Percentiles rank a stretch among this genome's conserved stretches.
Conservation (phyloP, 1,140 invertebrate species). For the Steinernema khuongi region DNA sequence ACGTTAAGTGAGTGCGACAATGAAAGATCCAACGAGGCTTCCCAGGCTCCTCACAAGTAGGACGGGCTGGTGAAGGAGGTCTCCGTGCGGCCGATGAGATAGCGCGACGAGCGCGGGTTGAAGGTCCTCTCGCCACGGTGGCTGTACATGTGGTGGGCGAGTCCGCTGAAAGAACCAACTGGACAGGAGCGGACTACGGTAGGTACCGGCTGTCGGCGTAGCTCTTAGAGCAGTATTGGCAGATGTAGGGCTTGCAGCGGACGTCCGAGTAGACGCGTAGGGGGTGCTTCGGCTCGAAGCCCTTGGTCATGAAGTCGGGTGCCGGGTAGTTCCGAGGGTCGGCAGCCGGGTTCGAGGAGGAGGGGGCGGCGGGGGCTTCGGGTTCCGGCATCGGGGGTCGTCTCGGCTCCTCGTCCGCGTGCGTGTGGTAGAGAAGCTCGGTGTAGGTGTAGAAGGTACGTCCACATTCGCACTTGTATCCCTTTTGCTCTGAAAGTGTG, state of each 20-base stretch:
- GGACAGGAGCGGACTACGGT: not conserved
- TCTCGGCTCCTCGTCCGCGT: constrained; percentile 43
- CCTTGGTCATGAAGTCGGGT: constrained; percentile 50
- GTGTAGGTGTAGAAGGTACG: constrained; percentile 56
- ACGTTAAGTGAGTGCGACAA: not conserved
- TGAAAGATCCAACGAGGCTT: not conserved
- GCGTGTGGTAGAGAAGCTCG: constrained; percentile 56
- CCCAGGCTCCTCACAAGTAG: not conserved
- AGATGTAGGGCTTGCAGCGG: constrained; percentile 57
- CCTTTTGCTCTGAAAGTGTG: constrained; percentile 50
- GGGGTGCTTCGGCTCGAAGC: constrained; percentile 55
- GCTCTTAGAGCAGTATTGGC: constrained; percentile 57
- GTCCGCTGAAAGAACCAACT: constrained; percentile 30
- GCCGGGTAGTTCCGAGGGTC: constrained; percentile 44
- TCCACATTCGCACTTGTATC: constrained; percentile 58
- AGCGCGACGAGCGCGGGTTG: not conserved
- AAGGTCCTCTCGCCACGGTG: constrained; percentile 40
- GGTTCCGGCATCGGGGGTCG: not conserved
- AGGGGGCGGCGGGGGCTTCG: not conserved
- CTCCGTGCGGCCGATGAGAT: constrained; percentile 1
- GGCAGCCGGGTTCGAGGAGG: constrained; percentile 33
- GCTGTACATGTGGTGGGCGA: constrained; percentile 57
- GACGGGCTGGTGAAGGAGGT: not conserved
- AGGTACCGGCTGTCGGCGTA: constrained; percentile 53
- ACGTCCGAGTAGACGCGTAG: constrained; percentile 52